Conservation (phyloP, 1,140 invertebrate species). For the Notospermus geniculatus region DNA sequence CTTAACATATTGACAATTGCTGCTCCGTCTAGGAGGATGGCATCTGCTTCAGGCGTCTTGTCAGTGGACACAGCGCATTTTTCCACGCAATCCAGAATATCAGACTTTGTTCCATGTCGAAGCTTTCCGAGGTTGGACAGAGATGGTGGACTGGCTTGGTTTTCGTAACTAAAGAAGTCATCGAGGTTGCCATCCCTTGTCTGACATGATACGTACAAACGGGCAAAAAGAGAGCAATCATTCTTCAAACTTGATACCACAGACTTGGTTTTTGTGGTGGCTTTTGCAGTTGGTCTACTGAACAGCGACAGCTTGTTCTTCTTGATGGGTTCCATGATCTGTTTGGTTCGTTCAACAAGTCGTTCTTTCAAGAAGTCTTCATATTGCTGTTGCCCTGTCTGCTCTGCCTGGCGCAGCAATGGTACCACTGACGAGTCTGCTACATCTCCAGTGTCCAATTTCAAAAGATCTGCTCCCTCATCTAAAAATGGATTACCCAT, state of each 20-base stretch:
- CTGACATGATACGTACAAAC: too few species aligned
- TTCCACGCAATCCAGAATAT: too few species aligned
- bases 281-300: slow-evolving; percentile 23
- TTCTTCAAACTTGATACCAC: too few species aligned
- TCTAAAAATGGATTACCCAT: slow-evolving; percentile 27
- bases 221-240: too few species aligned
- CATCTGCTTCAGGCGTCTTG: too few species aligned
- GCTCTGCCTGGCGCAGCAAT: not conserved
- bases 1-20: too few species aligned
- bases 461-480: slow-evolving; percentile 16
- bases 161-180: slow-evolving; percentile 33
- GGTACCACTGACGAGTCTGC: slow-evolving; percentile 1
- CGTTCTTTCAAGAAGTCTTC: slow-evolving; percentile 6
- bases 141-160: slow-evolving; percentile 27
- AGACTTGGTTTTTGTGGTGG: too few species aligned
- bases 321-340: slow-evolving; percentile 12
- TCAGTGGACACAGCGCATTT: too few species aligned
- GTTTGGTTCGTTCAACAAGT: slow-evolving; percentile 1
- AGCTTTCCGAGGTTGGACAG: slow-evolving; percentile 20
- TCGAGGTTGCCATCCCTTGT: slow-evolving; percentile 26
- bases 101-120: slow-evolving; percentile 20
- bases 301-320: slow-evolving; percentile 18
- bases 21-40: too few species aligned
- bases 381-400: slow-evolving; percentile 10
- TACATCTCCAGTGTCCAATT: slow-evolving; percentile 17